A percentile compares a stretch with the other conserved stretches of the same genome.
These are phyloP conservation scores for Pseudococcus longispinus DNA, from an alignment of 2,888 invertebrate species.

Conservation along the genomic window DNA sequence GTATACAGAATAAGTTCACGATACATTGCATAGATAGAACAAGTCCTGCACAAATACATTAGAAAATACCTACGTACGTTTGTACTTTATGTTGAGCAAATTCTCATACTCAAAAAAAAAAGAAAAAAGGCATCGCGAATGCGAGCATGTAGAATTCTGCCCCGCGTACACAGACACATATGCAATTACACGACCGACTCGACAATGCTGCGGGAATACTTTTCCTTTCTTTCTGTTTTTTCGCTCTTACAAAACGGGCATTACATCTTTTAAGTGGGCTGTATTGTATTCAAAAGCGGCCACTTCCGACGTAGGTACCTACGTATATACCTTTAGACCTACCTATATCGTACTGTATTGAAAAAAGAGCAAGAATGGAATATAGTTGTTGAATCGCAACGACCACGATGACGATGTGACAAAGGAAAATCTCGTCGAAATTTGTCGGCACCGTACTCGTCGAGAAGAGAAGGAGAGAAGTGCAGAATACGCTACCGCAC, in stretches of 20 bases:
- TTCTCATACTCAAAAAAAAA: background rate
- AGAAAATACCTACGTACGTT: background rate
- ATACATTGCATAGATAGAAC: too few relatives aligned
- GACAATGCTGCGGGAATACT: background rate
- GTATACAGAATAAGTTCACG: background rate
- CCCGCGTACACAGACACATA: too few relatives aligned
- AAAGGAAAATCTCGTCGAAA: background rate
- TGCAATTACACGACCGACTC: background rate
- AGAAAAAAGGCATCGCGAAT: background rate
- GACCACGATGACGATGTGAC: background rate
- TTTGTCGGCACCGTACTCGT: background rate
- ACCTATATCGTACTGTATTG: background rate
- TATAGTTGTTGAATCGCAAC: background rate
- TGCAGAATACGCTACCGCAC: too few relatives aligned
- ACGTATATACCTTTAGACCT: background rate
- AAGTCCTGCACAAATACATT: too few relatives aligned
- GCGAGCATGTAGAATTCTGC: too few relatives aligned
- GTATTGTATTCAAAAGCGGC: constrained; percentile 35
- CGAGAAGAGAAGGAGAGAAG: background rate
- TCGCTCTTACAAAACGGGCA: constrained; percentile 11
- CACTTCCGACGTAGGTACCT: constrained; percentile 38
- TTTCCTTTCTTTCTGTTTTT: background rate
- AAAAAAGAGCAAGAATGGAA: background rate
- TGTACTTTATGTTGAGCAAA: background rate
- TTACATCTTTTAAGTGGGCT: constrained; percentile 24